Conservation (phyloP, 2,888 invertebrate genomes). For the Pantelozetes paolii region DNA sequence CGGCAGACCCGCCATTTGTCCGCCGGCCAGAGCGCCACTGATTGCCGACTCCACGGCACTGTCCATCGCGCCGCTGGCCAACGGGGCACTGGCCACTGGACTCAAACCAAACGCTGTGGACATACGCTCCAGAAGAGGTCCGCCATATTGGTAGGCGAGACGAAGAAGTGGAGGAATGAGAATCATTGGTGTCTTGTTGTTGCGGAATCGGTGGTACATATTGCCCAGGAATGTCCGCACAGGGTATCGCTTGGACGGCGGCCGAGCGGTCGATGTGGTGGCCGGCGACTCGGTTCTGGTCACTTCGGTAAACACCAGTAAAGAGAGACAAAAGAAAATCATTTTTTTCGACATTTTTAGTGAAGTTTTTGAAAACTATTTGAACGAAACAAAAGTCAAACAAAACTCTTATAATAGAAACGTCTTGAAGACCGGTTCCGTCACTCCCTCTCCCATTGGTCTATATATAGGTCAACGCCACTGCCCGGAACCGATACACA, state of each 20-base stretch:
- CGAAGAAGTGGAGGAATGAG: conserved; percentile 37
- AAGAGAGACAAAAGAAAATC: not conserved
- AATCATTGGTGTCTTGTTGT: conserved; percentile 31
- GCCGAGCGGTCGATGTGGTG: conserved; percentile 56
- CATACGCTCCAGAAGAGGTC: conserved; percentile 32
- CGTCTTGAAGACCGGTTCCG: no score
- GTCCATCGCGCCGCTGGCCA: not conserved
- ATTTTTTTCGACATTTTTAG: not conserved
- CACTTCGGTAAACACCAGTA: not conserved
- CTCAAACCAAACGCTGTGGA: not conserved
- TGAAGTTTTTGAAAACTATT: no score
- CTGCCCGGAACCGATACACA: no score
- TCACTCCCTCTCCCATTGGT: no score
- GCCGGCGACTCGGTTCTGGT: conserved; percentile 56
- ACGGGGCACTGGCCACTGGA: not conserved
- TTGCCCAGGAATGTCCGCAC: conserved; percentile 40
- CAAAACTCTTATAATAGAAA: no score
- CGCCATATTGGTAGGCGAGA: conserved; percentile 37
- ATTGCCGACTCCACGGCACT: not conserved
- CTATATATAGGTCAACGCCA: no score
- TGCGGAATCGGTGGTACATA: conserved; percentile 34
- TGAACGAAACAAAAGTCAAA: no score
- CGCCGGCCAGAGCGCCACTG: not conserved
- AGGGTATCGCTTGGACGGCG: conserved; percentile 28
- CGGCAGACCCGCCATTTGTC: not conserved